Base-by-base conservation (phyloP, 2,888 invertebrate genomes). In the Argyresthia albistria region DNA sequence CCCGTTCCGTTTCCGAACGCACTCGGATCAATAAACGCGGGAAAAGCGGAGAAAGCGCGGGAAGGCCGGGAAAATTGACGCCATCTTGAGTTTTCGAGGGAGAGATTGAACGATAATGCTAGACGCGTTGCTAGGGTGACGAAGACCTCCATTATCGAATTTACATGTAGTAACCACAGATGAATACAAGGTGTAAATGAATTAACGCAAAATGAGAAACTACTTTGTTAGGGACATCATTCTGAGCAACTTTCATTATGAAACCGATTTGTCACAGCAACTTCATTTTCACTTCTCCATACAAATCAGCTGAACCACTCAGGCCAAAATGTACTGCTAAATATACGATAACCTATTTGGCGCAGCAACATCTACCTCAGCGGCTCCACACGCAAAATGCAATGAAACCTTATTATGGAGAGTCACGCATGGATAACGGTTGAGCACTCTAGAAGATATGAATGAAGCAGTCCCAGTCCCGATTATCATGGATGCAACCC, bases 41-140 rank as follows among this genome's bases (percentile, higher is more conserved):
- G 66, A 67, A 67, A 64, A 10, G 62, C 64, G 65, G 57, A 57
- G 68, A 76, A 75, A 76, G 63, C 74, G 76, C 77, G 78, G 73
- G 74, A 76, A 75, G 64, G 59, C 57, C 53, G 54, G 36, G 25
- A 35, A 57, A 48, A 11, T 6, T 54, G 51, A 47, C 69, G 73
- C 74, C 74, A 76, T 76, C 60, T 42, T 42, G 12, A 42, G 42
- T 42, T 42, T 42, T 12, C 6, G 42, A 12, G 8, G 42, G 12
- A 42, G 12, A 42, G 12, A 42, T 11, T 6, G 7, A 6, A 10
- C 42, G 42, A 1, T 42, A 42, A 7, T 11, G 6, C 42, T 42
- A 25, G 25, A 25, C 25, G 25, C 25, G 25, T 25, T 25, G 25
- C 25, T 6, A 25, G 25, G 25, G 25, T 25, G 25, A 25, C 25